Percentiles rank a stretch among this genome's conserved stretches.
These are phyloP conservation scores for Eucriotettix oculatus DNA, from an alignment of 2,888 invertebrate genomes.

Conservation along the genomic window DNA sequence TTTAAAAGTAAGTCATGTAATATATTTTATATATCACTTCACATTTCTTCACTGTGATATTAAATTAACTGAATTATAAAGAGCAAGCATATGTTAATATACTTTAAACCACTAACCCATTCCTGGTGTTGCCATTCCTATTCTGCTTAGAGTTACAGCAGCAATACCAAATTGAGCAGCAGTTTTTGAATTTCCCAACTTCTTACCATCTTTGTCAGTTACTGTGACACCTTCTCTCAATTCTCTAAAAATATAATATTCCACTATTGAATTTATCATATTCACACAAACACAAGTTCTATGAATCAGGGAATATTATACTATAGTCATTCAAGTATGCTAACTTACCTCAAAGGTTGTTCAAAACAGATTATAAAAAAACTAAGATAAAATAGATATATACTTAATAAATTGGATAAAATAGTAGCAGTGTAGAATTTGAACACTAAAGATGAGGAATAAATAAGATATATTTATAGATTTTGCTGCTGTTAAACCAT, in stretches of 20 bases:
- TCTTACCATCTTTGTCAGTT: constrained; percentile 55
- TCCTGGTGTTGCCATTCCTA: constrained; percentile 86
- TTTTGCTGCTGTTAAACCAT: too few relatives aligned
- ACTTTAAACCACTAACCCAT: constrained; percentile 53
- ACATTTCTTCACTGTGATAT: too few relatives aligned
- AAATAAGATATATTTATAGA: too few relatives aligned
- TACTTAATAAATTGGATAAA: too few relatives aligned
- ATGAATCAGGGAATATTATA: not conserved
- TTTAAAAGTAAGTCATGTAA: too few relatives aligned
- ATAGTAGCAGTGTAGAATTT: too few relatives aligned
- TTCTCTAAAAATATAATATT: constrained; percentile 38
- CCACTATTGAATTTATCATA: not conserved
- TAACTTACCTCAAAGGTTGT: not conserved
- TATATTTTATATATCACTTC: too few relatives aligned
- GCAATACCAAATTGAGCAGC: constrained; percentile 73
- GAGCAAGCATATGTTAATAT: too few relatives aligned
- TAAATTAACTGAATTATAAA: too few relatives aligned
- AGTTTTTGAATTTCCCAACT: constrained; percentile 39
- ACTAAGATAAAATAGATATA: too few relatives aligned
- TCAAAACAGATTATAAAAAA: not conserved
- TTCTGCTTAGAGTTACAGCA: constrained; percentile 75
- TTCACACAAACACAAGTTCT: too few relatives aligned
- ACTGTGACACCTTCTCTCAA: constrained; percentile 66
- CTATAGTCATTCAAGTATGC: not conserved
- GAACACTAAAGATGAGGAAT: too few relatives aligned